Conservation (phyloP, 53 echinoderm and acorn worm species). For the Paelopatides confundens region DNA sequence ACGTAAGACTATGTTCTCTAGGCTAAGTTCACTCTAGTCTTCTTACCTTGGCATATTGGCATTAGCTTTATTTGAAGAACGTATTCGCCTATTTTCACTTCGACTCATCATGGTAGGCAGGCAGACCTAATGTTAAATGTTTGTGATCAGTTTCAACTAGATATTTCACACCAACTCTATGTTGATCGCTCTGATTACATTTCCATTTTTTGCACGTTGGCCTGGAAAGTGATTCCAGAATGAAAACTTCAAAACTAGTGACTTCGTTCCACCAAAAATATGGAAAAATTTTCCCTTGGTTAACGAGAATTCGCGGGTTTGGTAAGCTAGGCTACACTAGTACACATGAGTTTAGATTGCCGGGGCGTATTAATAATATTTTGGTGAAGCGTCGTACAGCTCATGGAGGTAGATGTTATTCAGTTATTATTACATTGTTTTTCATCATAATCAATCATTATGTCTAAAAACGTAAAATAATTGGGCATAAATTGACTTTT, state of each 20-base stretch:
- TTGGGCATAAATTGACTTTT: not conserved
- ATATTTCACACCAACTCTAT: conserved; percentile 16
- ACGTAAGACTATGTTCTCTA: too few relatives aligned
- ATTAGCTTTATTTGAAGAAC: not conserved
- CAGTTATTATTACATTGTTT: not conserved
- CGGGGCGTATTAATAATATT: conserved; percentile 34
- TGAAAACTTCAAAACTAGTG: not conserved
- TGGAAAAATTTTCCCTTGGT: not conserved
- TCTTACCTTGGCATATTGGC: conserved; percentile 26
- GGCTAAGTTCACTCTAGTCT: too few relatives aligned
- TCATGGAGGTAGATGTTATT: not conserved
- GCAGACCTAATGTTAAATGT: not conserved
- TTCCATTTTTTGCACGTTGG: not conserved
- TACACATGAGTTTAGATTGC: conserved; percentile 43
- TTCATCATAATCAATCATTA: not conserved
- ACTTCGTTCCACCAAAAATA: conserved; percentile 8
- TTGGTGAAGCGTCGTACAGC: conserved; percentile 10
- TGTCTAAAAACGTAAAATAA: not conserved
- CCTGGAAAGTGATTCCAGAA: not conserved
- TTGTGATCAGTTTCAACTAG: conserved; percentile 4
- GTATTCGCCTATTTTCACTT: conserved; percentile 1
- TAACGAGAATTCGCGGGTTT: conserved; percentile 24
- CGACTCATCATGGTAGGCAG: conserved; percentile 34
- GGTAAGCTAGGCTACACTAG: not conserved
- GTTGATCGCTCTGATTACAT: conserved; percentile 20